phyloP scores from a whole-genome alignment of 2,888 invertebrate species.

The Criorhina ranunculi region DNA sequence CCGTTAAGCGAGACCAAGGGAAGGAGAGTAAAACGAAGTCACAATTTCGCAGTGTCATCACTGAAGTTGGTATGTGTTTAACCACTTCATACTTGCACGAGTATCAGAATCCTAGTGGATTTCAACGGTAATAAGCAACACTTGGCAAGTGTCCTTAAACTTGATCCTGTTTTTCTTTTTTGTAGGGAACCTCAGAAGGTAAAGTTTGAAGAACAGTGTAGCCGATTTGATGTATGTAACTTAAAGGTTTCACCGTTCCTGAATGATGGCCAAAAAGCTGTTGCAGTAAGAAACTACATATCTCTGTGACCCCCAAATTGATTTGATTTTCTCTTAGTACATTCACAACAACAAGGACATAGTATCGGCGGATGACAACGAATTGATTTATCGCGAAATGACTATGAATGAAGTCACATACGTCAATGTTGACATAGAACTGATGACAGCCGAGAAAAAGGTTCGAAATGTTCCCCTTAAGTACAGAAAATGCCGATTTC shows the following conservation, averaged over 20 bases:
- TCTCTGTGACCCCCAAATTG: too few species aligned
- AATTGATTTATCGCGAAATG: constrained; percentile 76
- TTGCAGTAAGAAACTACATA: constrained; percentile 37
- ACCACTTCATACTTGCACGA: constrained; percentile 79
- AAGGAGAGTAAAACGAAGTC: too few species aligned
- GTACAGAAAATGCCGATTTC: constrained; percentile 82
- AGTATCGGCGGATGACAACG: constrained; percentile 78
- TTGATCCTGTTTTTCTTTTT: background rate
- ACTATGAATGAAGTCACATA: constrained; percentile 75
- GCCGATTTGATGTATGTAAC: constrained; percentile 78
- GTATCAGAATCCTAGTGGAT: constrained; percentile 79
- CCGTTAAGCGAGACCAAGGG: background rate
- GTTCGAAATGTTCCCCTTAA: constrained; percentile 81
- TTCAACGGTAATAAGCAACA: constrained; percentile 9
- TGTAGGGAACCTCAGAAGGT: constrained; percentile 31
- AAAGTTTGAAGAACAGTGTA: constrained; percentile 19
- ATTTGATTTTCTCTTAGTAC: constrained; percentile 76
- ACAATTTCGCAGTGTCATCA: constrained; percentile 78
- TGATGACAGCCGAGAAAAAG: constrained; percentile 79
- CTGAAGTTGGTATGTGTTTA: constrained; percentile 82
- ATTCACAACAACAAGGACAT: constrained; percentile 81
- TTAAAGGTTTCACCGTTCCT: constrained; percentile 24
- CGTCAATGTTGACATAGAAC: constrained; percentile 78
- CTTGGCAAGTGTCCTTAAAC: background rate
- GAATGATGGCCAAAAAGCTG: constrained; percentile 2